Conservation (phyloP, 2,113 vertebrate genomes). For the Bothrops jararaca region DNA sequence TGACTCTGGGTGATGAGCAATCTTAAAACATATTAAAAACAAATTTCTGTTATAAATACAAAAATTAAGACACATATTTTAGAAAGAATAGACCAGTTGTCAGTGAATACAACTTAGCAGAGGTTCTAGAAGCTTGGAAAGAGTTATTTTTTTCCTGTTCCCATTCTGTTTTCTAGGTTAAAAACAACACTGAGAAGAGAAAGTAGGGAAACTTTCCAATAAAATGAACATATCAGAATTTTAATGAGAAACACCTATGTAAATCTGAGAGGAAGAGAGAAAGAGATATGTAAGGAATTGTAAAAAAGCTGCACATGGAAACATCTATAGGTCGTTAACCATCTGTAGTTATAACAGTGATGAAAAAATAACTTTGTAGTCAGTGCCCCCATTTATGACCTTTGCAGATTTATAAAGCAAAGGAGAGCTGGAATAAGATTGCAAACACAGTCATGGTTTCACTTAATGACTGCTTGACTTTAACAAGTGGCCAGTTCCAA, state of each 20-base stretch:
- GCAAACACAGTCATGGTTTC: neutral
- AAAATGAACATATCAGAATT: neutral
- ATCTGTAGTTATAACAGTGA: neutral
- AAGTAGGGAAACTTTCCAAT: neutral
- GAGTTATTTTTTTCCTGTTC: neutral
- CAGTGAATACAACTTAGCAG: neutral
- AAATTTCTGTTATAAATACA: neutral
- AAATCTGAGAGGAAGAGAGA: neutral
- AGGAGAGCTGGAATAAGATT: neutral
- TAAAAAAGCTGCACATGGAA: neutral
- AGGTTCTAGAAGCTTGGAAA: neutral
- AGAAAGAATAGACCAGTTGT: neutral
- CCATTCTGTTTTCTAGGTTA: neutral
- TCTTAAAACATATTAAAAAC: neutral
- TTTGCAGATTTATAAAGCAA: neutral
- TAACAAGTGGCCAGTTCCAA: neutral
- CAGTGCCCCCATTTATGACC: neutral
- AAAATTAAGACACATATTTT: neutral
- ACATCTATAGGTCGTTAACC: neutral
- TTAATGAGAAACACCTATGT: neutral
- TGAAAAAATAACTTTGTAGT: neutral
- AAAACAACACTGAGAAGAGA: neutral
- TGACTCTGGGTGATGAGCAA: neutral
- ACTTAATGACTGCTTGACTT: neutral
- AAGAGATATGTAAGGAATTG: neutral